Evolutionary conservation across 2,888 invertebrate species (phyloP), one percentile per base, ranked within the genome.

Genomic region (Malthinus seriepunctatus): DNA sequence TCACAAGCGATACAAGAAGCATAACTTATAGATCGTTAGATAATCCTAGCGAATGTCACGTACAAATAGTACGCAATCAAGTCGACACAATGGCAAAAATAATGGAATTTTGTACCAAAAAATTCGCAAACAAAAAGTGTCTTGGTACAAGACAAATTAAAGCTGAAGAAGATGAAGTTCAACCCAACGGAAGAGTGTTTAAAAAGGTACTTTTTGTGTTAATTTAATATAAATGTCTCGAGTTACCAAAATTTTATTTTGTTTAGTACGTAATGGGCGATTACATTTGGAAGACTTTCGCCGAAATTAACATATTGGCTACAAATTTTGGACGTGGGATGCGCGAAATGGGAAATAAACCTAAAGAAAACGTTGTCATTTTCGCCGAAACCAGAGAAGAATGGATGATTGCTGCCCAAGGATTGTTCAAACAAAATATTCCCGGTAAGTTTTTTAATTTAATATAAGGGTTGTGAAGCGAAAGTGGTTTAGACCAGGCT

Each of bases 331-430:
- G 93, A 46, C 87, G 88, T 56, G 98, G 97, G 0, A 82, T 99
- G 63, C 84, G 89, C 37, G 88, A 88, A 71, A 79, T 93, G 34
- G 95, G 95, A 31, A 86, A 90, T 70, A 78, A 81, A 67, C 87
- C 90, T 7, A 83, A 84, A 8, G 80, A 86, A 62, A 93, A 91
- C 77, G 84, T 98, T 67, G 95, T 93, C 53, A 89, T 99, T 73
- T 98, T 97, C 82, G 96, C 97, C 0, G 99, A 99, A 81, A 99
- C 98, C 0, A 84, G 97, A 68, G 93, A 93, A 46, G 98, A 99
- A 81, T 99, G 99, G 99, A 91, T 98, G 88, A 83, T 97, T 48
- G 91, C 95, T 0, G 96, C 97, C 1, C 93, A 97, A 74, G 97
- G 95, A 51, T 92, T 96, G 79, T 96, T 99, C 82, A 94, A 93